Base-by-base conservation (phyloP, 2,797 vertebrate genomes). In the Fundulus diaphanus region DNA sequence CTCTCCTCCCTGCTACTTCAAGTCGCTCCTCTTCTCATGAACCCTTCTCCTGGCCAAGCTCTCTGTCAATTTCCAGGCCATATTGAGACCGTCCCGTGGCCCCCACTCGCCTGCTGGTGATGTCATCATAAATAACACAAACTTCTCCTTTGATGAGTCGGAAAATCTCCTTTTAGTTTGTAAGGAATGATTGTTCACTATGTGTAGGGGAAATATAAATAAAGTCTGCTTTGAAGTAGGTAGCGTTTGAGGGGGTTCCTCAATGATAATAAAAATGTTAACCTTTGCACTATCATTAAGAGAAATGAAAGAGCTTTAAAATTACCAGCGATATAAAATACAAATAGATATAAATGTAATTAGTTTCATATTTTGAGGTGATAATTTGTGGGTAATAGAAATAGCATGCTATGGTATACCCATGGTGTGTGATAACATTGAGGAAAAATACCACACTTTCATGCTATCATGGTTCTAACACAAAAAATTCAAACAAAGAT, bases 21-120 rank as follows among this genome's bases (percentile, higher is more conserved):
- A 85, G 74, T 85, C 89, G 78, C 72, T 76, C 83, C 88, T 82
- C 84, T 92, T 92, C 89, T 91, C 93, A 88, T 92, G 92, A 89
- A 87, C 88, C 66, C 59, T 56, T 82, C 77, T 81, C 78, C 67
- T 15, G 52, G 81, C 87, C 88, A 86, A 90, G 83, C 77, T 82
- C 89, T 79, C 90, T 78, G 83, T 88, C 87, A 66, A 85, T 90
- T 88, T 90, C 86, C 85, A 91, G 83, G 81, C 89, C 88, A 82
- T 82, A 88, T 85, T 89, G 81, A 88, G 90, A 77, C 87, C 82
- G 86, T 85, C 76, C 81, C 75, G 76, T 73, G 65, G 76, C 86
- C 73, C 69, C 52, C 49, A 33, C 76, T 76, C 69, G 59, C 75
- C 72, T 67, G 33, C 81, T 49, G 68, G 68, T 90, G 85, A 90